Evolutionary conservation across 2,797 vertebrate species (phyloP).

Genomic region (Phrynocephalus guinanensis): DNA sequence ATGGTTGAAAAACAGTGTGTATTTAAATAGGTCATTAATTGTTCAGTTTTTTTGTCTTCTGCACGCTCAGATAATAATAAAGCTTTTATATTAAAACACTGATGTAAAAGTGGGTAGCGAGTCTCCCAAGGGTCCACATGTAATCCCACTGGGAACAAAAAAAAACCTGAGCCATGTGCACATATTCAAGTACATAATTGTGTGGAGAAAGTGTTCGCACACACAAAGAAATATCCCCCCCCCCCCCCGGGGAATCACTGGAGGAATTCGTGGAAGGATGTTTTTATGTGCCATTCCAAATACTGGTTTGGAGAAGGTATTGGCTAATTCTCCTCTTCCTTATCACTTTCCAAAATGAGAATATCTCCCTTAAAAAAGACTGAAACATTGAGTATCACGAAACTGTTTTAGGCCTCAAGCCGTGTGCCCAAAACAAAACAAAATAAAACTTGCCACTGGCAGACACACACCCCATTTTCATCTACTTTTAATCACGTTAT

Average conservation of each 20-base stretch:
- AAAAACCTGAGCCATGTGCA: not conserved
- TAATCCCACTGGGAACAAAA: not conserved
- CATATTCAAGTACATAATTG: not conserved
- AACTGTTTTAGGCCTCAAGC: conserved; percentile 40
- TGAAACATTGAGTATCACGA: conserved; percentile 43
- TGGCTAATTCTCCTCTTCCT: conserved; percentile 54
- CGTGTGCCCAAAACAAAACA: not conserved
- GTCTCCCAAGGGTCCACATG: not conserved
- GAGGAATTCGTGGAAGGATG: not conserved
- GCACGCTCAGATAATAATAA: conserved; percentile 35
- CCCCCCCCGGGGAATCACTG: not conserved
- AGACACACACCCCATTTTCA: conserved; percentile 36
- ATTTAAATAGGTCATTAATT: conserved; percentile 56
- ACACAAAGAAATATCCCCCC: not conserved
- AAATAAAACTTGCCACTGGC: conserved; percentile 16
- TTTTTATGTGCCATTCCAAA: not conserved
- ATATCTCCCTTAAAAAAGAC: conserved; percentile 38
- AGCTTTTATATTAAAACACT: conserved; percentile 30
- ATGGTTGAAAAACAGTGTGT: conserved; percentile 17
- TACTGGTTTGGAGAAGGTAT: not conserved
- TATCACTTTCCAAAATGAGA: not conserved
- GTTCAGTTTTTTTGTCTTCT: conserved; percentile 45
- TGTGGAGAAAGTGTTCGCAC: not conserved
- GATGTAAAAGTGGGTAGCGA: conserved; percentile 4
- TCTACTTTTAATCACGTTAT: conserved; percentile 63